Evolutionary conservation across 2,113 vertebrate species (phyloP).

Genomic region (Harpagus bidentatus): DNA sequence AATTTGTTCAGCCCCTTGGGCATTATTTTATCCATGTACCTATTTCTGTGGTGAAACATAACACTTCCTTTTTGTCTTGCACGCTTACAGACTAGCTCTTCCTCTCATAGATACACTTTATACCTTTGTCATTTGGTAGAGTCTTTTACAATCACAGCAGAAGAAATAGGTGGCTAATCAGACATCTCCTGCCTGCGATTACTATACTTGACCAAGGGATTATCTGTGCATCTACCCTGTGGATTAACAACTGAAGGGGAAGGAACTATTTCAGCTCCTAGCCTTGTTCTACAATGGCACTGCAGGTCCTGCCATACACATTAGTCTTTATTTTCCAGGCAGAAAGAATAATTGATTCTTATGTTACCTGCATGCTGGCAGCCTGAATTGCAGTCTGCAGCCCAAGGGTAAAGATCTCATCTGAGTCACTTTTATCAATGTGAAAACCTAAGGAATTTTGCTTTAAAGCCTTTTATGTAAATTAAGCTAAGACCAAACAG

Average conservation of each 20-base stretch:
- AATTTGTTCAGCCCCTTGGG: background rate
- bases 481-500: background rate
- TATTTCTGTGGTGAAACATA: background rate
- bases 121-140: background rate
- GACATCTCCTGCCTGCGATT: background rate
- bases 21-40: background rate
- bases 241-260: background rate
- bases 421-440: background rate
- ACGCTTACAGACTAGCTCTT: background rate
- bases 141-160: background rate
- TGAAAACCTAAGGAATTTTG: background rate
- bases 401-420: background rate
- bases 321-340: background rate
- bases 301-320: background rate
- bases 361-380: background rate
- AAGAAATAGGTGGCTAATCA: background rate
- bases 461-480: background rate
- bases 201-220: background rate
- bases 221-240: background rate
- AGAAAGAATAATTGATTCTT: conserved; percentile 20
- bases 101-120: background rate
- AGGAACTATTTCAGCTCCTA: background rate
- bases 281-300: background rate
- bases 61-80: background rate
- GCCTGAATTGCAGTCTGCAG: background rate